Evolutionary conservation across 2,113 vertebrate genomes (phyloP).

Genomic region (Loxodonta africana): DNA sequence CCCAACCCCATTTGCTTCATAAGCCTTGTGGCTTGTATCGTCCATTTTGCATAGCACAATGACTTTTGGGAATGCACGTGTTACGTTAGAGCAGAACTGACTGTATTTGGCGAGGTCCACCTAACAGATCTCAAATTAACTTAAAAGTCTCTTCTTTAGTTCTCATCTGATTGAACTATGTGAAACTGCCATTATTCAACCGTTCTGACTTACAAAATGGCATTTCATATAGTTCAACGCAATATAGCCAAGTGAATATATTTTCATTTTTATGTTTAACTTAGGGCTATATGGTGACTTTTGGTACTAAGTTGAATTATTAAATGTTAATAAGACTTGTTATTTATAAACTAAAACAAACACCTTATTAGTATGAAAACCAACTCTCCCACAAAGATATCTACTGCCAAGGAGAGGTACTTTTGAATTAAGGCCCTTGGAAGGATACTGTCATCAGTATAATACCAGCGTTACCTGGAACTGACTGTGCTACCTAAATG

Average conservation of each 20-base stretch:
- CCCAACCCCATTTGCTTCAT: not conserved
- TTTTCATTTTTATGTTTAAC: not conserved
- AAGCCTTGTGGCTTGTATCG: not conserved
- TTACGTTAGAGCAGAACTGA: not conserved
- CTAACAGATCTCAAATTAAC: not conserved
- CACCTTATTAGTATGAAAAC: not conserved
- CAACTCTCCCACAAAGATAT: not conserved
- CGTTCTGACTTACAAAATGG: not conserved
- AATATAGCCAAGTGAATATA: not conserved
- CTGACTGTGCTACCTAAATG: not conserved
- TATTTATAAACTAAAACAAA: not conserved
- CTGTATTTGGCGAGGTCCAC: not conserved
- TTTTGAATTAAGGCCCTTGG: not conserved
- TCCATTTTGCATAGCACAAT: not conserved
- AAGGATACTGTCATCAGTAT: not conserved
- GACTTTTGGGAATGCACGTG: not conserved
- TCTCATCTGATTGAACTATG: not conserved
- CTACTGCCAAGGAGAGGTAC: not conserved
- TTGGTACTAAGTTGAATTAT: not conserved
- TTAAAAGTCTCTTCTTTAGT: not conserved
- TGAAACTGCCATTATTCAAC: not conserved
- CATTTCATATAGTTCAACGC: not conserved
- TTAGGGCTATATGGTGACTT: not conserved
- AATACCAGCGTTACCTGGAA: no score
- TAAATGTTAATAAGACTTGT: not conserved